Evolutionary conservation across 2,888 invertebrate species (phyloP).

Genomic region (Volucella bombylans): DNA sequence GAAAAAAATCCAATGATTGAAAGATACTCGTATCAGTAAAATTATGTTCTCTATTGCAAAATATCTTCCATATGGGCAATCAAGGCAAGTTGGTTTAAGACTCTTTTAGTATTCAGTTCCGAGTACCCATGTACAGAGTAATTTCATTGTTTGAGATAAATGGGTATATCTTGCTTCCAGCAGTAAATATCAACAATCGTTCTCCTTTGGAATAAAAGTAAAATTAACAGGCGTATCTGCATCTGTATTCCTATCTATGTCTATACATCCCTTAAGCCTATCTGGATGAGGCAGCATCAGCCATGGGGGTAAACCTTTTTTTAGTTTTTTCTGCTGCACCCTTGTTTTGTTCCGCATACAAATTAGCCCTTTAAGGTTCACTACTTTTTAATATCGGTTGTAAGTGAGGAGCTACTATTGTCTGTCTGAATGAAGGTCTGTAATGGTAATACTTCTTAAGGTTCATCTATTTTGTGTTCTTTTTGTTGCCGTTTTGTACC

Average conservation of each 20-base stretch:
- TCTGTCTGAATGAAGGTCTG: neutral
- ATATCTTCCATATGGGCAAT: neutral
- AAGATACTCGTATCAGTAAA: too few relatives aligned
- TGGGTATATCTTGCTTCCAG: slow-evolving; percentile 46
- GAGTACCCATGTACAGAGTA: neutral
- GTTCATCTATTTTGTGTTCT: too few relatives aligned
- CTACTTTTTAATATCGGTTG: neutral
- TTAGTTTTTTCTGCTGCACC: neutral
- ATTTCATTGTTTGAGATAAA: neutral
- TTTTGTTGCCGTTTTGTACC: too few relatives aligned
- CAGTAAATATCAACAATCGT: slow-evolving; percentile 64
- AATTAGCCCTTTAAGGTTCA: slow-evolving; percentile 19
- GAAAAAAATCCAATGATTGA: too few relatives aligned
- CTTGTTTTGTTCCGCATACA: slow-evolving; percentile 12
- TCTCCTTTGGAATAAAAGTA: slow-evolving; percentile 49
- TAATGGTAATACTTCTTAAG: neutral
- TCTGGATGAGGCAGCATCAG: too few relatives aligned
- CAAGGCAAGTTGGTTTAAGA: neutral
- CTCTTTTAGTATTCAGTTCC: neutral
- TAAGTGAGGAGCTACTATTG: neutral
- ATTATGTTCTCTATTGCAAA: too few relatives aligned
- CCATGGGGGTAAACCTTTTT: neutral
- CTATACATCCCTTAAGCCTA: too few relatives aligned
- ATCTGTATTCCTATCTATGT: neutral
- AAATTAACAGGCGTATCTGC: slow-evolving; percentile 35